Evolutionary conservation across 2,113 vertebrate species (phyloP), one percentile per base, ranked within the genome.

Genomic region (Carlito syrichta): DNA sequence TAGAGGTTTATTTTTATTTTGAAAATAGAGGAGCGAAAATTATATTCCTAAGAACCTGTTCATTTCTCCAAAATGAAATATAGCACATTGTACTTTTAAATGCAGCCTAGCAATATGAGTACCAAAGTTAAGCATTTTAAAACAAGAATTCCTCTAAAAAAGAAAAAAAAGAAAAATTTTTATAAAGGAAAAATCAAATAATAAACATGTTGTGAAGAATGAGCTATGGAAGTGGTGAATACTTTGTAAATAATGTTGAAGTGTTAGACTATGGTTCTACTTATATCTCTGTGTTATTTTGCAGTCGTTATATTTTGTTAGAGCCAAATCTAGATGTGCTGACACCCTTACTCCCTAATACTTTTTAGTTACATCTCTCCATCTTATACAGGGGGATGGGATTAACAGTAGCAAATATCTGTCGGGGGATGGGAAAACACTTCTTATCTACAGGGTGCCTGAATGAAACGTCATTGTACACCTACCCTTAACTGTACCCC

Each of bases 1-100:
- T 86, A 81, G n/a, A 66, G 32, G 6, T 32, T 79, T 92, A 56
- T 93, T 92, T 78, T 19, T 95, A 79, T 50, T 25, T 90, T 94
- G 35, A 93, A 95, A 92, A 82, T 73, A 56, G 0, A 19, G 81
- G 43, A 89, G 23, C 60, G 23, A 89, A 95, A 91, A 82, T 91
- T 91, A 48, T 11, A 62, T 92, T 90, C 13, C 38, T 79, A 95
- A 74, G 23, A 90, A 25, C 13, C n/a, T 90, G 9, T 62, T 96
- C 22, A 48, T 32, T 89, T n/a, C 40, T 76, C 50, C 78, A 43
- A 91, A 88, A 79, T 82, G 27, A 97, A 96, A 96, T 92, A 16
- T 60, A 66, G 8, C 91, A 93, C 12, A 12, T 97, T 97, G 78
- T 96, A 58, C 52, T 95, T 97, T 71, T 60, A 86, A 97, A 66